A percentile compares a stretch with the other conserved stretches of the same genome.
Evolutionary conservation across 2,888 invertebrate genomes (phyloP).

Genomic region (Leistus spinibarbis): DNA sequence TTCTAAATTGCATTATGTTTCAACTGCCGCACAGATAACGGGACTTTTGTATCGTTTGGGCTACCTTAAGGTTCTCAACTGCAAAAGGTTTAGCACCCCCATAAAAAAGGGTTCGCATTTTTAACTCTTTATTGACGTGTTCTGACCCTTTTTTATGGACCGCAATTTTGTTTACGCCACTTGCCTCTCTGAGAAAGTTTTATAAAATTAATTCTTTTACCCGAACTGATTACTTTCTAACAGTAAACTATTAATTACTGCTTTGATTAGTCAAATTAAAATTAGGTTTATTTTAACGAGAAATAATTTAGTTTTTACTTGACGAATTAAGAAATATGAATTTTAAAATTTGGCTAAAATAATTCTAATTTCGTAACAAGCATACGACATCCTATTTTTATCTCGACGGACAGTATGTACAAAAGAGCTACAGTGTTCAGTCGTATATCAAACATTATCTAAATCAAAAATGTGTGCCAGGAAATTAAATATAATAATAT

Average conservation of each 20-base stretch:
- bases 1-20: slow-evolving; percentile 20
- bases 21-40: slow-evolving; percentile 9
- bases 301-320: too few species aligned
- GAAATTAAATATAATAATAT: too few species aligned
- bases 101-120: slow-evolving; percentile 35
- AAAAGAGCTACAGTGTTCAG: too few species aligned
- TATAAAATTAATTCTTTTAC: slow-evolving; percentile 26
- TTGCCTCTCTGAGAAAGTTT: not conserved
- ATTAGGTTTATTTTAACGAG: too few species aligned
- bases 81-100: slow-evolving; percentile 26
- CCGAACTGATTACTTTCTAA: slow-evolving; percentile 34
- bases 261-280: not conserved
- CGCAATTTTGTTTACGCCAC: not conserved
- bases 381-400: too few species aligned
- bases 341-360: too few species aligned
- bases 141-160: not conserved
- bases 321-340: too few species aligned
- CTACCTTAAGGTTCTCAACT: not conserved
- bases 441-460: too few species aligned
- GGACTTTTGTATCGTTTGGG: slow-evolving; percentile 13
- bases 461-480: too few species aligned
- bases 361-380: too few species aligned
- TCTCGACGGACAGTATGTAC: too few species aligned
- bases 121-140: slow-evolving; percentile 30
- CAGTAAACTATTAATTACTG: not conserved